These are phyloP conservation scores for Sebastes diploproa DNA, from an alignment of 2,797 vertebrate species.

Conservation along the genomic window DNA sequence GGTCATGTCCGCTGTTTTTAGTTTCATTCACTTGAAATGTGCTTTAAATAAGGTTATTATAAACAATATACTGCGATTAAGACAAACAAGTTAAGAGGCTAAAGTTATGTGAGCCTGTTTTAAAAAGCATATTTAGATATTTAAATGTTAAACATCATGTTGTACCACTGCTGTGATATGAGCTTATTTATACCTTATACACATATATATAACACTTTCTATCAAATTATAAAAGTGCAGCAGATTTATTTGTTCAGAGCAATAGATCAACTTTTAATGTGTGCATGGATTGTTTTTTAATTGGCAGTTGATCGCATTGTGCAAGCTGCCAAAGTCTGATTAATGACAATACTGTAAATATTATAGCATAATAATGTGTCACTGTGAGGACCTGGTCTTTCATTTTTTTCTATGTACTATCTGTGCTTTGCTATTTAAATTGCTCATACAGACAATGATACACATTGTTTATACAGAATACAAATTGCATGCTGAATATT, in stretches of 20 bases:
- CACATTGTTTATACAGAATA: conserved; percentile 8
- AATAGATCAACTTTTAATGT: not conserved
- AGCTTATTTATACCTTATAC: not conserved
- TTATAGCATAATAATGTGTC: not conserved
- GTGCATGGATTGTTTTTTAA: not conserved
- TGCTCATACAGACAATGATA: not conserved
- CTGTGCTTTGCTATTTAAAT: not conserved
- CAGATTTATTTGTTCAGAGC: not conserved
- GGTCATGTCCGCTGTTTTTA: not conserved
- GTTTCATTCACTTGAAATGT: not conserved
- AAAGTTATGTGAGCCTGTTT: not conserved
- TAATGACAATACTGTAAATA: not conserved
- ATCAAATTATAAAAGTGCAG: not conserved
- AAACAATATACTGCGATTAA: not conserved
- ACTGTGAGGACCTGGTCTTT: not conserved
- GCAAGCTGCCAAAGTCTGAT: not conserved
- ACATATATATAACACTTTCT: not conserved
- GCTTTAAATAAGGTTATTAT: not conserved
- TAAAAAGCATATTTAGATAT: not conserved
- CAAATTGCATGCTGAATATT: conserved; percentile 20
- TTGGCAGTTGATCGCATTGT: not conserved
- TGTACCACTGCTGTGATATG: not conserved
- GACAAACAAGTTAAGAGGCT: not conserved
- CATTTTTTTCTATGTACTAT: not conserved
- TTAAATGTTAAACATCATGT: not conserved